Conservation (phyloP, 2,888 invertebrate species). For the Leptogaster cylindrica region DNA sequence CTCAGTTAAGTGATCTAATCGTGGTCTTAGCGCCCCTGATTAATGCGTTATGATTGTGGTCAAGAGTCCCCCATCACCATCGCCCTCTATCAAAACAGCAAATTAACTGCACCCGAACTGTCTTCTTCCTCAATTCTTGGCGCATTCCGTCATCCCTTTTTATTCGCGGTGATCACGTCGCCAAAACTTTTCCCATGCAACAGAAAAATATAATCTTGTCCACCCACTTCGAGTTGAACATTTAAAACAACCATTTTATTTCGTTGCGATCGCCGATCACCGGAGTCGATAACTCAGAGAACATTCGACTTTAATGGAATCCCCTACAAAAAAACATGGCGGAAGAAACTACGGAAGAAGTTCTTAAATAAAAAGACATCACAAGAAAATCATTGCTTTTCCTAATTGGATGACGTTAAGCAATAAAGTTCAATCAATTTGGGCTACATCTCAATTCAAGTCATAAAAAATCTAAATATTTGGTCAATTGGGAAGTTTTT, state of each 20-base stretch:
- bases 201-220: background rate
- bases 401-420: constrained; percentile 3
- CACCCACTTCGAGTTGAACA: background rate
- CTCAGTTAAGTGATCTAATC: constrained; percentile 24
- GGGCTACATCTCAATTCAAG: constrained; percentile 29
- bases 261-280: background rate
- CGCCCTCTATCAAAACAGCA: background rate
- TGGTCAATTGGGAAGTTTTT: no score
- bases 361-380: background rate
- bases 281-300: background rate
- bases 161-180: background rate
- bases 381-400: background rate
- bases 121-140: background rate
- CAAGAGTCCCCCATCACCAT: constrained; percentile 16
- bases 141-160: background rate
- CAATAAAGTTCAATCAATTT: constrained; percentile 29
- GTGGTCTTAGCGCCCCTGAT: constrained; percentile 31
- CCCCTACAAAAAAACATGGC: background rate
- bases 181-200: background rate
- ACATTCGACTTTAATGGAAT: constrained; percentile 24
- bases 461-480: no score
- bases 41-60: constrained; percentile 32
- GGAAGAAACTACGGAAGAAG: background rate
- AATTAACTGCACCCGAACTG: background rate
- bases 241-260: constrained; percentile 5